Evolutionary conservation across 2,113 vertebrate species (phyloP), one percentile per base, ranked within the genome.

Genomic region (Galbula dea): DNA sequence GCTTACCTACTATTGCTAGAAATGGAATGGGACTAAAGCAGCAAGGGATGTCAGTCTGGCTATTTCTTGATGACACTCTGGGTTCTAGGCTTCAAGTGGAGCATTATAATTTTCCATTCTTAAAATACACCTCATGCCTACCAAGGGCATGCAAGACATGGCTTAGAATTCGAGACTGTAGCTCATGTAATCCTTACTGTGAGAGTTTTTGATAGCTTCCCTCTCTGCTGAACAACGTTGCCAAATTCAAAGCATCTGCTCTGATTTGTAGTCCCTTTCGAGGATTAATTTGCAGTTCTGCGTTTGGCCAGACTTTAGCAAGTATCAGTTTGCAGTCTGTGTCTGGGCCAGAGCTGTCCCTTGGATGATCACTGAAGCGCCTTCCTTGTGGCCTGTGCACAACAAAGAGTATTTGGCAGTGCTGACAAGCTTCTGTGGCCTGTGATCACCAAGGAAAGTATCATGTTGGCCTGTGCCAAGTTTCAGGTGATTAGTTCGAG

Each of bases 201-300:
- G 26, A 23, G 71, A 66, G 54, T 10, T 61, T 73, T 20, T 26
- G 36, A 29, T 17, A 22, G 29, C 51, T 69, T 45, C 59, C 34
- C 34, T 54, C 43, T 41, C 75, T 89, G 72, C 90, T 88, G 51
- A 83, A 27, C 34, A 37, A 9, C 7, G 12, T 3, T 12, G 75
- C 55, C 75, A 46, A 27, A 74, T 48, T 66, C 65, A 76, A 65
- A 89, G 83, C 59, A 68, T 49, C 87, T 83, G 79, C 63, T 89
- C 51, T 10, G 29, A 61, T 51, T 39, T 21, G 1, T 13, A 61
- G 34, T n/a, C 49, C 24, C 59, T 88, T 54, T 26, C 67, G 59
- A 85, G 61, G 55, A 85, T 74, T 68, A 48, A 76, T 87, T 66
- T 79, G 67, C 78, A 83, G 4, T 94, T 65, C 67, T 11, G n/a